phyloP scores from a whole-genome alignment of 2,113 vertebrate species.

The Amphiprion percula region DNA sequence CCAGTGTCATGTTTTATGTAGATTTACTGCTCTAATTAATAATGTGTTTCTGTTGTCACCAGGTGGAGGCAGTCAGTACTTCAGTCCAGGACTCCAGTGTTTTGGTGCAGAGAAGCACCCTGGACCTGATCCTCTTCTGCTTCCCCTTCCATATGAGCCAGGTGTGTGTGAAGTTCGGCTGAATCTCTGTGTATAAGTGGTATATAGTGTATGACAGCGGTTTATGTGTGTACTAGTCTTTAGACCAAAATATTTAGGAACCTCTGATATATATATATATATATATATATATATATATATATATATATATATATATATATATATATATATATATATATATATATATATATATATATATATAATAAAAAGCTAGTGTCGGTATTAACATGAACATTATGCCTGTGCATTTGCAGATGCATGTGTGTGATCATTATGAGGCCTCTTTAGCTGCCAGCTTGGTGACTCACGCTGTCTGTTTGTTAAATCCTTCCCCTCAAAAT shows the following conservation, averaged over 20 bases:
- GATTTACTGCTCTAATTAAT: background rate
- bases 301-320: too few relatives aligned
- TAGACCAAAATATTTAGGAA: background rate
- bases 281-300: too few relatives aligned
- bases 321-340: too few relatives aligned
- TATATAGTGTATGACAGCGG: background rate
- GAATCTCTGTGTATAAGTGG: background rate
- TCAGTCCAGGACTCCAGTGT: conserved; percentile 99
- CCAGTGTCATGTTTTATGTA: background rate
- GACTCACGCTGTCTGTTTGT: conserved; percentile 40
- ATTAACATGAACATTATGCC: background rate
- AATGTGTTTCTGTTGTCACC: conserved; percentile 49
- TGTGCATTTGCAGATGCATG: background rate
- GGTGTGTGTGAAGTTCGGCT: conserved; percentile 77
- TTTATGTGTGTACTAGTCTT: background rate
- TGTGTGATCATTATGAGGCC: conserved; percentile 5
- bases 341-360: too few relatives aligned
- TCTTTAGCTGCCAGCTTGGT: background rate
- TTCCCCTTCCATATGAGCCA: conserved; percentile 99
- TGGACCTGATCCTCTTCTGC: conserved; percentile 98
- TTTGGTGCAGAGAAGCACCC: conserved; percentile 96
- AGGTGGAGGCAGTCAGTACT: conserved; percentile 98
- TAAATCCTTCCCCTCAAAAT: conserved; percentile 32
- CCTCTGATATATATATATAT: background rate
- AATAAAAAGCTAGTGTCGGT: background rate